Base-by-base conservation (phyloP, 2,888 invertebrate genomes). In the Heliconius cydno region DNA sequence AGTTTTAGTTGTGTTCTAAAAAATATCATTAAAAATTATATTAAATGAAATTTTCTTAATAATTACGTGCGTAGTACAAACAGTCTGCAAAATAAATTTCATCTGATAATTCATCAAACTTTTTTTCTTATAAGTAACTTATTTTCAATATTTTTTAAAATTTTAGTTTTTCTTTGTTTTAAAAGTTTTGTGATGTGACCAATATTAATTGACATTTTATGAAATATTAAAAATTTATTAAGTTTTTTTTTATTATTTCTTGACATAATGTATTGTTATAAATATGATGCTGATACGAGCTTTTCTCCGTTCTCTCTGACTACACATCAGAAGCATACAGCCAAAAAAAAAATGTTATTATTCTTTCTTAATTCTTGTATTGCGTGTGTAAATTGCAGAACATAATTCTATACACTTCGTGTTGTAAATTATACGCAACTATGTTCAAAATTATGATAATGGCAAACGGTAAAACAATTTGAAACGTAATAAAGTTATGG, bases 341-440 rank as follows among this genome's bases (percentile, higher is more conserved):
- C 60, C n/a, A 60, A 10, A 52, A 52, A 52, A 52, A n/a, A 13
- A 46, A 38, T 28, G 19, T 57, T 46, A 57, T 66, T 38, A 75
- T 52, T 25, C 38, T 75, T 71, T 78, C 63, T 76, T 76, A 80
- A 76, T 80, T 63, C 52, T 3, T 52, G 25, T 76, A 72, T 80
- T 80, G 78, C 78, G 66, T 80, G 78, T 76, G 34, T 63, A 46
- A 15, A 46, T 80, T 78, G 28, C 78, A 73, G 75, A 78, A 78
- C 66, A 77, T 46, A 78, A 76, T 67, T 67, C 19, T 75, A 46
- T 57, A 63, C 70, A 66, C 75, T 72, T 72, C 71, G 57, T 76
- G 75, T 52, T 75, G 72, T 78, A 78, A 75, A 66, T 52, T 25
- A 75, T 78, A 78, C 66, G 71, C 75, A 78, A 78, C 72, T 72